A percentile compares a stretch with the other conserved stretches of the same genome.
Conservation (phyloP, 2,888 invertebrate genomes). For the Acheta domesticus region DNA sequence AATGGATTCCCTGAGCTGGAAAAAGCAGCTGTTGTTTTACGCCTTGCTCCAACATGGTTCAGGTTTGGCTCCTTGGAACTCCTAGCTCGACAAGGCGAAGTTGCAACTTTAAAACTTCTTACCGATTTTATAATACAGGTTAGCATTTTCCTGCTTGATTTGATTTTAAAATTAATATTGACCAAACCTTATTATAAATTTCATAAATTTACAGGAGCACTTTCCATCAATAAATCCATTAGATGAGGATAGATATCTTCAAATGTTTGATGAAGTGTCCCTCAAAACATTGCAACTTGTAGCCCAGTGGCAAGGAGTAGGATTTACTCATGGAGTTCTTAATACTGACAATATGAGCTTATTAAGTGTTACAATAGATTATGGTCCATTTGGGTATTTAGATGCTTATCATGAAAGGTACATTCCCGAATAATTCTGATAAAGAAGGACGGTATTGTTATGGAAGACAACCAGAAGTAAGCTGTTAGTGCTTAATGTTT, state of each 20-base stretch:
- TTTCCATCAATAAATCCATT: slow-evolving; percentile 54
- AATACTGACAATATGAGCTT: slow-evolving; percentile 64
- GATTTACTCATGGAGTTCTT: slow-evolving; percentile 62
- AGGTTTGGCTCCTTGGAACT: slow-evolving; percentile 69
- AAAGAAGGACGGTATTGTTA: slow-evolving; percentile 60
- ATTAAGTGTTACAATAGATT: slow-evolving; percentile 62
- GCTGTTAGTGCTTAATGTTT: slow-evolving; percentile 32
- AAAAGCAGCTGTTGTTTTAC: slow-evolving; percentile 55
- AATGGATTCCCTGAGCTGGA: slow-evolving; percentile 57
- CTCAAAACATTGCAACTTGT: slow-evolving; percentile 58
- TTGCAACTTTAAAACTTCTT: slow-evolving; percentile 53
- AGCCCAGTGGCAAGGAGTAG: slow-evolving; percentile 64
- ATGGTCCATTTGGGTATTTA: slow-evolving; percentile 65
- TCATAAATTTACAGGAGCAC: slow-evolving; percentile 50
- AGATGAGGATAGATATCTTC: slow-evolving; percentile 52
- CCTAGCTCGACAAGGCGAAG: slow-evolving; percentile 53
- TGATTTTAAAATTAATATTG: background rate
- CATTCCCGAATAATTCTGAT: slow-evolving; percentile 62
- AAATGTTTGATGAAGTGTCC: slow-evolving; percentile 58
- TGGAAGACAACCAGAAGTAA: slow-evolving; percentile 59
- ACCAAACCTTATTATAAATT: background rate
- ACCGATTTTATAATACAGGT: slow-evolving; percentile 59
- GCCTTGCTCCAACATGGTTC: slow-evolving; percentile 58
- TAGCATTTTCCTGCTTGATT: slow-evolving; percentile 18
- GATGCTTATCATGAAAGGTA: slow-evolving; percentile 61